Evolutionary conservation across 2,113 vertebrate species (phyloP).

Genomic region (Ictalurus furcatus): DNA sequence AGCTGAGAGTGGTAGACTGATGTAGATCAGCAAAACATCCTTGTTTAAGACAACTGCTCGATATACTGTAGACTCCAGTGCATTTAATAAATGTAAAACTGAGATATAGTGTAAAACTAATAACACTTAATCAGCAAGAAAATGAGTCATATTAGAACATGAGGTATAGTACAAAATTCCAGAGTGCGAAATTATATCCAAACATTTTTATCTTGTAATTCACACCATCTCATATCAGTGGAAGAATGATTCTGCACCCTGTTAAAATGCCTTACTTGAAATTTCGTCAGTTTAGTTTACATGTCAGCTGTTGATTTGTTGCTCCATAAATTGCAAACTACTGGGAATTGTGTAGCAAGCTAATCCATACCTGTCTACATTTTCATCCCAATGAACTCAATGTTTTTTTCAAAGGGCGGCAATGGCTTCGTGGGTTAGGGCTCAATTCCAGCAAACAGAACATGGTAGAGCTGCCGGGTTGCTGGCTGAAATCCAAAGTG

Average conservation of each 20-base stretch:
- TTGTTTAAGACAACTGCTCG: background rate
- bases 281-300: background rate
- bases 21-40: background rate
- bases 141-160: background rate
- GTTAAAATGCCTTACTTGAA: background rate
- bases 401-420: conserved; percentile 19
- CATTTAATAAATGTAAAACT: background rate
- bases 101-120: background rate
- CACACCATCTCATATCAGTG: background rate
- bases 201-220: background rate
- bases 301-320: background rate
- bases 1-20: background rate
- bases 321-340: background rate
- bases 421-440: conserved; percentile 4
- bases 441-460: conserved; percentile 11
- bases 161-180: background rate
- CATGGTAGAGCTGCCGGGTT: conserved; percentile 12
- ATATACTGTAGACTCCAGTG: background rate
- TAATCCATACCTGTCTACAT: background rate
- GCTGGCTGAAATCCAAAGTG: conserved; percentile 28
- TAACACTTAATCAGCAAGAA: background rate
- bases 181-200: background rate
- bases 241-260: background rate
- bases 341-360: background rate
- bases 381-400: conserved; percentile 20